Evolutionary conservation across 1,140 invertebrate species (phyloP), one percentile per base, ranked within the genome.

Genomic region (Heliconius himera): DNA sequence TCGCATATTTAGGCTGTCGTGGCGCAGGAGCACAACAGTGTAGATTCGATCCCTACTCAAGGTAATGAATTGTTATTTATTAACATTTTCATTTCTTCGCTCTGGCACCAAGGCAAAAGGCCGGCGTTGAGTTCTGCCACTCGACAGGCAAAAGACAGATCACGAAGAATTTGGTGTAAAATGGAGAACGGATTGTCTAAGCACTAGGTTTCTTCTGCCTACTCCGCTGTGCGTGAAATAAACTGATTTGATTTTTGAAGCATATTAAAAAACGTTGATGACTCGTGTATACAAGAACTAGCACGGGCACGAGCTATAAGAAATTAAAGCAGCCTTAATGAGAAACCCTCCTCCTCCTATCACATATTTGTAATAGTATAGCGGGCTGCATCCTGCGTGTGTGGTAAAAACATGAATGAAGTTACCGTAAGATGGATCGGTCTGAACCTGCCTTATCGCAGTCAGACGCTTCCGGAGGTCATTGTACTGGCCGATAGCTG

Each of bases 351-450:
- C 26, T 26, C 26, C 26, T 46, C 41, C 20, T 81, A 86, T 80
- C 81, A 79, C 78, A 81, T 78, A 76, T 83, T 83, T 83, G 83
- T 85, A 82, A 82, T 83, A 81, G 77, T 78, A 76, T 85, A 88
- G 86, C 86, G 86, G 85, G 82, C 79, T 81, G 81, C 82, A 87
- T 88, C 87, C 87, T 88, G 85, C 70, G 76, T 70, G 76, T 76
- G 56, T 46, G 77, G 78, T 81, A 87, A 87, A 87, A 88, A 87
- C 82, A 77, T 83, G 79, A 80, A 83, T 82, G 78, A 79, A 79
- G 82, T 82, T 85, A 85, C 87, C 84, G 87, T 86, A 88, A 86
- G 86, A 87, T 82, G 70, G 74, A 84, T 81, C 80, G 82, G 71
- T 83, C 74, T 71, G 83, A 80, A 80, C 82, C 77, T 80, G 82